phyloP scores from a whole-genome alignment of 2,888 invertebrate species.

The Xanthorhoe designata region DNA sequence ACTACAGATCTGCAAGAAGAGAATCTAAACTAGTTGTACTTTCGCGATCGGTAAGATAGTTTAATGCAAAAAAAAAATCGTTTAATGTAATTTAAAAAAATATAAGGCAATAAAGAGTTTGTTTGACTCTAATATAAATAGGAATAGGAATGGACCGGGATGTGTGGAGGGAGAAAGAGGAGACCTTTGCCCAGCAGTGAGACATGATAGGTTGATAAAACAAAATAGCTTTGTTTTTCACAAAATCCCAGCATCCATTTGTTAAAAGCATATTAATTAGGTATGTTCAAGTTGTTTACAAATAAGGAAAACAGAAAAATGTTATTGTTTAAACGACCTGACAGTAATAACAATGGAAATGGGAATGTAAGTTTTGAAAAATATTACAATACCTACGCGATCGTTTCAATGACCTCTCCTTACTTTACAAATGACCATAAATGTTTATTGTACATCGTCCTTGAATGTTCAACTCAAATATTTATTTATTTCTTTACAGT shows the following conservation, averaged over 20 bases:
- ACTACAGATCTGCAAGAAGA: slow-evolving; percentile 63
- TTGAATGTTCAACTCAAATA: slow-evolving; percentile 17
- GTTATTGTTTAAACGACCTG: not conserved
- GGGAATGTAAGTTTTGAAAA: not conserved
- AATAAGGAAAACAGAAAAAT: not conserved
- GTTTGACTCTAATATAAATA: too few relatives aligned
- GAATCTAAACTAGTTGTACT: slow-evolving; percentile 70
- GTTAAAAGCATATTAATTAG: not conserved
- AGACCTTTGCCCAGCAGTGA: too few relatives aligned
- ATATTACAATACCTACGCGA: not conserved
- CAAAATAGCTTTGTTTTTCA: not conserved
- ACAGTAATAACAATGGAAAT: not conserved
- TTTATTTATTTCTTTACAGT: slow-evolving; percentile 20
- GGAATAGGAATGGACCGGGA: too few relatives aligned
- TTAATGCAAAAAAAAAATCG: too few relatives aligned
- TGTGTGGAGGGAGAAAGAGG: too few relatives aligned
- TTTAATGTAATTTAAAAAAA: too few relatives aligned
- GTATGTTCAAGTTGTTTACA: not conserved
- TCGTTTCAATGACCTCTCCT: not conserved
- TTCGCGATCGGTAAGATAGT: slow-evolving; percentile 62
- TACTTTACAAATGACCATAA: not conserved
- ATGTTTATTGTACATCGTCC: slow-evolving; percentile 1
- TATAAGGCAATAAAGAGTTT: too few relatives aligned
- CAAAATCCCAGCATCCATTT: not conserved
- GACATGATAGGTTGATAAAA: too few relatives aligned